phyloP scores from a whole-genome alignment of 2,797 vertebrate genomes.

The Gadopsis bispinosus region DNA sequence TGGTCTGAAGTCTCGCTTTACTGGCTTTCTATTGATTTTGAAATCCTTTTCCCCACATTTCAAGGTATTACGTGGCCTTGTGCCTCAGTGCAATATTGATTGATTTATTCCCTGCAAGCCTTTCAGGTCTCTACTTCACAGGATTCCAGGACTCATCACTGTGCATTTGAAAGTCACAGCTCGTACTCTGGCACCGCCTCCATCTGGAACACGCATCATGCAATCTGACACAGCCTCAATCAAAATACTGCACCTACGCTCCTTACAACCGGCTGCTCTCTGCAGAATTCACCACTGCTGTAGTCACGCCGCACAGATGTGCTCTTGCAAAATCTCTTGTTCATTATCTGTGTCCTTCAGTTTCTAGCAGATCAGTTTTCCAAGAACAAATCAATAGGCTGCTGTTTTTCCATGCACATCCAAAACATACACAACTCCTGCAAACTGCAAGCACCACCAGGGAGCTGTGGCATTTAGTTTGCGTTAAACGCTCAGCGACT shows the following conservation, averaged over 20 bases:
- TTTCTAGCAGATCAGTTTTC: background rate
- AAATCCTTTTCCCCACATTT: slow-evolving; percentile 27
- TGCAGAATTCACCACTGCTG: background rate
- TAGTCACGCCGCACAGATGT: background rate
- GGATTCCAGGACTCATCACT: background rate
- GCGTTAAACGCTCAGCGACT: slow-evolving; percentile 16
- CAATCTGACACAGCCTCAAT: background rate
- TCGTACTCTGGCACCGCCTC: slow-evolving; percentile 1
- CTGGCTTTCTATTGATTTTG: slow-evolving; percentile 19
- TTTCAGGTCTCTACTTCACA: slow-evolving; percentile 7
- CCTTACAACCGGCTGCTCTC: background rate
- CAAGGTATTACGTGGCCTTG: slow-evolving; percentile 4
- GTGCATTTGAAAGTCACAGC: slow-evolving; percentile 9
- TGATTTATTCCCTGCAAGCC: background rate
- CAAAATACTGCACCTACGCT: background rate
- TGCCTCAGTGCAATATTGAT: slow-evolving; percentile 42
- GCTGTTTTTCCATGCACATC: slow-evolving; percentile 18
- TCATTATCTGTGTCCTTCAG: background rate
- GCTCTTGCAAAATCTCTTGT: background rate
- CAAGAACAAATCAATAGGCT: background rate
- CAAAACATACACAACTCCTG: slow-evolving; percentile 5
- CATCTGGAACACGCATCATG: background rate
- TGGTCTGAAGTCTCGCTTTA: background rate
- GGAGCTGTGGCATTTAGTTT: slow-evolving; percentile 34
- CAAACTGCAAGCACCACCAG: background rate